Base-by-base conservation (phyloP, 2,113 vertebrate species). In the Planiliza haematocheilus region DNA sequence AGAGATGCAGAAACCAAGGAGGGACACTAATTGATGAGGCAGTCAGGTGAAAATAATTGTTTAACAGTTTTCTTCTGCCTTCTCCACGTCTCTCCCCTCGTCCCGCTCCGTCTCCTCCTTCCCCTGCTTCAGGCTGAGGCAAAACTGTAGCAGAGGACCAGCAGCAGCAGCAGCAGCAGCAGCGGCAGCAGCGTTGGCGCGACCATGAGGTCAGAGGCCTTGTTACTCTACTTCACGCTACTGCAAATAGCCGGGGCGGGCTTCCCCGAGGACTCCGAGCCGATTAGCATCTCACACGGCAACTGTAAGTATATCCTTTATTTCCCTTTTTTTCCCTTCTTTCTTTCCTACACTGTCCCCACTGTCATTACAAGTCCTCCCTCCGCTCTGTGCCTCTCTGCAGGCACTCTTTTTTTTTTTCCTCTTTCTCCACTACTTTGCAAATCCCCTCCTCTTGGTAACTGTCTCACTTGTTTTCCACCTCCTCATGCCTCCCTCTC, bases 191-290 rank as follows among this genome's bases (percentile, higher is more conserved):
- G 94, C 87, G 94, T 87, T 83, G 87, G 74, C 80, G 96, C 94
- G 96, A 97, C 95, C 96, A 99, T 99, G 98, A 97, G 96, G 95
- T 95, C 96, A 93, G 96, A 97, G 96, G 96, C 92, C 94, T 95
- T 98, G 95, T 95, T 99, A 95, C 95, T 99, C 93, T 97, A 95
- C 95, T 93, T 98, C 93, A 96, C 95, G 93, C 95, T 99, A 91
- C 95, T 99, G 92, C 95, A 97, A 83, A 94, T 95, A 82, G 94
- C 94, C 94, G 94, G 95, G 93, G 97, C 97, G 83, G 97, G 94
- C 92, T 99, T 99, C 95, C 98, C 98, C 89, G 98, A 99, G 93
- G 97, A 99, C 94, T 96, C 95, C 72, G 97, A 99, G 94, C 98
- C 98, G 3, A 99, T 99, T 95, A 98, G 96, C 94, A 97, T 99